Evolutionary conservation across 2,888 invertebrate species (phyloP), one percentile per base, ranked within the genome.

Genomic region (Dusona sp.): DNA sequence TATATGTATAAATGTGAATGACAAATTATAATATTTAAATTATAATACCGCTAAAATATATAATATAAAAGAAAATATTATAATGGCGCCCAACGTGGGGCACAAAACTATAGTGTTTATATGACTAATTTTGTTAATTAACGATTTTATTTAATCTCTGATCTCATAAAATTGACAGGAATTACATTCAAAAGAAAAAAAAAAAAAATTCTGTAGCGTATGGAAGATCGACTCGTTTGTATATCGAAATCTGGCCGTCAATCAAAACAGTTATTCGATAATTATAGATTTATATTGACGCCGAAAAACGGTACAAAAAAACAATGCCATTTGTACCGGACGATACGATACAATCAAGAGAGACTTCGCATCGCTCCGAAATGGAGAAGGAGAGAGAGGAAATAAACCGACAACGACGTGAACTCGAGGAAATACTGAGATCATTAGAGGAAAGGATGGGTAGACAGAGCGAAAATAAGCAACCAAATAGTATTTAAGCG

Each of bases 401-500:
- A 38, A n/a, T 65, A 65, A 36, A 33, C 11, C 36, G 65, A 19
- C 73, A 54, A 25, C 67, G 48, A 42, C 57, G 36, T 29, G 25
- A 16, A 1, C 11, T 65, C 16, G 36, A 65, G 7, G 25, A 57
- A 42, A 3, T 22, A 8, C 22, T 1, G 6, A 9, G 29, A 61
- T 29, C 11, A 61, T 29, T 29, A n/a, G 61, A 61, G 25, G 25
- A 29, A n/a, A 61, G 25, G 8, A 29, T 16, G 29, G 25, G 6
- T 3, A 29, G 13, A 9, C 25, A 16, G 11, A 61, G 9, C 25
- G n/a, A 61, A 25, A 25, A 61, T 61, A 29, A 61, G 11, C 25
- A 61, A 61, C 6, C 61, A 25, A 61, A 61, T n/a, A 29, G 61
- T 57, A n/a, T 51, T 19, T 70, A 38, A n/a, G 85, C 82, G 3